Evolutionary conservation across 2,113 vertebrate species (phyloP), one percentile per base, ranked within the genome.

Genomic region (Fregata magnificens): DNA sequence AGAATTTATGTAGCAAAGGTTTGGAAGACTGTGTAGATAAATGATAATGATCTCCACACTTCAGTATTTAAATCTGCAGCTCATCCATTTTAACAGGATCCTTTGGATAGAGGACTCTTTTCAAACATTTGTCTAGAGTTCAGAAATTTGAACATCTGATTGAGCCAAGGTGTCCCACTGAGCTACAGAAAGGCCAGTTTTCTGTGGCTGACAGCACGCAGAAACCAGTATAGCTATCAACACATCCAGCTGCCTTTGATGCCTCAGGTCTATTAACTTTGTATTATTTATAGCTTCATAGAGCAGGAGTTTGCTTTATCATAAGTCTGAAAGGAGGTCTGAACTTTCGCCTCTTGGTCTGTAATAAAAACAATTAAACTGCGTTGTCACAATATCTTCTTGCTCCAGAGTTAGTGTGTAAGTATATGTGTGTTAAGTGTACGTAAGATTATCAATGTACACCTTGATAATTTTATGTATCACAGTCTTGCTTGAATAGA

Each of bases 51-150:
- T 73, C 20, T 77, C 31, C 38, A 50, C 13, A 16, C 38, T 82
- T 93, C 44, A 44, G 10, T 78, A 70, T 86, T 90, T 81, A 97
- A 92, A 59, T 81, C 31, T 62, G 26, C 18, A 70, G n/a, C 26
- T 83, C 61, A n/a, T 66, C 19, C 26, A 40, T 74, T 82, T 94
- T 71, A 83, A 66, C 42, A 71, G 38, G 10, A 36, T 53, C 66
- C 25, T 79, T 91, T 86, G n/a, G 38, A 45, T 2, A 78, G 67
- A 59, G 25, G 16, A 50, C 28, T 42, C 40, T 50, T 50, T 76
- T 34, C n/a, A 90, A 81, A 59, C 32, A 31, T 88, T 83, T 91
- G 56, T 77, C 90, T 74, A 52, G 36, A 73, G 59, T 77, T 90
- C 72, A 74, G 77, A 66, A 89, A 32, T 44, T 34, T 86, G 53